Evolutionary conservation across 2,888 invertebrate genomes (phyloP), one percentile per base, ranked within the genome.

Genomic region (Smittia sp.): DNA sequence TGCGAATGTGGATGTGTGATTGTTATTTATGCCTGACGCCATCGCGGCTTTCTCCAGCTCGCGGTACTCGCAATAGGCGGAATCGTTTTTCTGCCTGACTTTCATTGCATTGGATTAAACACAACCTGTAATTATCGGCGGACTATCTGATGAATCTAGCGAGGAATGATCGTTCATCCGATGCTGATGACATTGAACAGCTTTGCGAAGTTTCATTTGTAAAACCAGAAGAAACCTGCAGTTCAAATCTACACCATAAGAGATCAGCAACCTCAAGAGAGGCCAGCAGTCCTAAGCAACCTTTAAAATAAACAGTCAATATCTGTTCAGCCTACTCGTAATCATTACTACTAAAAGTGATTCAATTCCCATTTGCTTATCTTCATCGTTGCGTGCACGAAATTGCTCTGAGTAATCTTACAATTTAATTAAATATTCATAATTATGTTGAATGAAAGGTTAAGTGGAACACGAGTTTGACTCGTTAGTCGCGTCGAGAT

Each of bases 1-100:
- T 63, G 66, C 66, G 20, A 67, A 67, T 67, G 39, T 67, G 66
- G 11, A 67, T 46, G 46, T 58, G 22, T 58, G 58, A 18, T 22
- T 58, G 58, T 58, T 18, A 20, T 22, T 58, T 58, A 58, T 58
- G 7, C 18, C 58, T 58, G 68, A 68, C 68, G 68, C 68, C 68
- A 68, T 68, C 18, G 46, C 18, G 41, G 68, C 41, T 68, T 46
- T 68, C 41, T 58, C 58, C 58, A 58, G 13, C 58, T n/a, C 7
- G 58, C 18, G 22, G 22, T 46, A n/a, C 46, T 46, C 46, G 46
- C 15, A n/a, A n/a, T n/a, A 46, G 46, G 46, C 46, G 46, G 46
- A 46, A 46, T 46, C 11, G 46, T 32, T 32, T 32, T 32, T 3
- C 32, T 32, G 32, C 32, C 32, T 32, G 32, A 3, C 9, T 32